Evolutionary conservation across 2,888 invertebrate genomes (phyloP), one percentile per base, ranked within the genome.

Genomic region (Nomada ferruginata): DNA sequence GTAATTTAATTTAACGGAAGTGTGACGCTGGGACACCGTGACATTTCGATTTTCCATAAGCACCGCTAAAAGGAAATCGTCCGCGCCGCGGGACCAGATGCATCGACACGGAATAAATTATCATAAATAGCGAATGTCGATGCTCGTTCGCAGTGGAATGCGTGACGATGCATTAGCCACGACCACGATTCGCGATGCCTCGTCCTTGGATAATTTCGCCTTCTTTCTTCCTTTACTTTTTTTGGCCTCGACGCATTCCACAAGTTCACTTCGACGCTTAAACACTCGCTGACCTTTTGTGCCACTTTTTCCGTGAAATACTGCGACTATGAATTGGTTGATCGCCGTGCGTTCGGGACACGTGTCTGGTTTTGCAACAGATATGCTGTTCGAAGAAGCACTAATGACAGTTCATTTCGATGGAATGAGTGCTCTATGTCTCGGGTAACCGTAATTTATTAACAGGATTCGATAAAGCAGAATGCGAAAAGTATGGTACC

Each of bases 11-110:
- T 3, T 13, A 47, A 2, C 29, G 23, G 11, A 10, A 10, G 23
- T 23, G 29, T 20, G 52, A 10, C 7, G 18, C 7, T 20, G n/a
- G 10, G 23, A 23, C 47, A n/a, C 55, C 68, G 55, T 76, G 65
- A 70, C 52, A 36, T 69, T 65, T 55, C 70, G 65, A 47, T 47
- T 79, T 47, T 55, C 15, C 55, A 53, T 47, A 57, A 57, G 74
- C 50, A 61, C 65, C 79, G 59, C 50, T 60, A 26, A 26, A 10
- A 20, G 65, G 60, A 79, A 65, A 71, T 79, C 59, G 59, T 65
- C 36, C 52, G 52, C 53, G 9, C 50, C 13, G 26, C 44, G 52
- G 64, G 44, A 20, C 15, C 76, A 76, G 53, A 71, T 76, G 79
- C 79, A 71, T 55, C 59, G 60, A 11, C 47, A 42, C 50, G 70